phyloP scores from a whole-genome alignment of 2,797 vertebrate species.

The Pteronotus mesoamericanus region DNA sequence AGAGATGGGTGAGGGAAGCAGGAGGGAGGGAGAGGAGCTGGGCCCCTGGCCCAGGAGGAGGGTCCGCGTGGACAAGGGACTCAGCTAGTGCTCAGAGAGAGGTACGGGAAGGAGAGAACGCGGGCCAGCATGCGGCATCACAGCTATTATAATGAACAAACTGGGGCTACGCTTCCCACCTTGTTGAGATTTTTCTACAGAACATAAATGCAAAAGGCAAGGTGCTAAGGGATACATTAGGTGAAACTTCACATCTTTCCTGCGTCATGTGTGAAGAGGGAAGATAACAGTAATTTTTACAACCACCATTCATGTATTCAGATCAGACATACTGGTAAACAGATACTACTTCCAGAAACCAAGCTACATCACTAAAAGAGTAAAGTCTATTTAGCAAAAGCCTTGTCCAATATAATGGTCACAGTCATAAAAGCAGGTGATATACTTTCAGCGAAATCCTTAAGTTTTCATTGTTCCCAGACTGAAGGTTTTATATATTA shows the following conservation, averaged over 20 bases:
- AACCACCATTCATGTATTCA: not conserved
- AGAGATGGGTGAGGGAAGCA: not conserved
- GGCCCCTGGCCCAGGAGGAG: not conserved
- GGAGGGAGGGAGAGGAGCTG: too few species aligned
- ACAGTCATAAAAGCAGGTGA: not conserved
- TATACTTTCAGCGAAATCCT: not conserved
- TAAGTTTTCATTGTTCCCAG: not conserved
- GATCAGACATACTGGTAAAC: not conserved
- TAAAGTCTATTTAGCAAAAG: not conserved
- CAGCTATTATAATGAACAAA: not conserved
- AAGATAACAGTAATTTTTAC: not conserved
- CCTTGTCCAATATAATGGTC: not conserved
- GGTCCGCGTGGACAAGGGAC: accelerated
- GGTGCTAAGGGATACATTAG: not conserved
- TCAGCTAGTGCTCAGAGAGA: not conserved
- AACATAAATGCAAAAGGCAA: not conserved
- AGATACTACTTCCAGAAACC: not conserved
- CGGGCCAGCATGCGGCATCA: accelerated
- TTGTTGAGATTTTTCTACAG: not conserved
- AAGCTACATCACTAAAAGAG: not conserved
- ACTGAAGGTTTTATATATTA: not conserved
- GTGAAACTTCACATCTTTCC: not conserved
- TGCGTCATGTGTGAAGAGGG: not conserved
- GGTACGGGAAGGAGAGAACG: not conserved
- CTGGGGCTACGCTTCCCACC: not conserved